A percentile compares a stretch with the other conserved stretches of the same genome.
phyloP scores from a whole-genome alignment of 1,140 invertebrate genomes.

The Teleopsis dalmanni region DNA sequence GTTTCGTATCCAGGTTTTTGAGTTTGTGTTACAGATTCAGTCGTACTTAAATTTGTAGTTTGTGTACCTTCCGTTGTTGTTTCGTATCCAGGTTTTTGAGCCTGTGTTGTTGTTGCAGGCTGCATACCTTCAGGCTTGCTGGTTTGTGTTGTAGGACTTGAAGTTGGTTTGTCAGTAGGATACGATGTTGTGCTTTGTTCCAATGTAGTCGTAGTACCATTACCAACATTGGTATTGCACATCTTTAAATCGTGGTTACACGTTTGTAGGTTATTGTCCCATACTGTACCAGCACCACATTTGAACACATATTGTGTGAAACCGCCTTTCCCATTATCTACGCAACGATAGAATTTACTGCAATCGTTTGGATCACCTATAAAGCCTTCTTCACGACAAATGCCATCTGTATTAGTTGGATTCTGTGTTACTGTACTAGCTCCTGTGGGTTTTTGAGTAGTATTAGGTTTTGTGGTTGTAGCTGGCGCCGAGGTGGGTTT shows the following conservation, averaged over 20 bases:
- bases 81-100: neutral
- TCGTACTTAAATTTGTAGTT: too few relatives aligned
- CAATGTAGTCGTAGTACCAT: neutral
- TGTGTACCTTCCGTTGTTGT: neutral
- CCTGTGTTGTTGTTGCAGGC: constrained; percentile 6
- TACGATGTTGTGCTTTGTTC: neutral
- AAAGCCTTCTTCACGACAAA: constrained; percentile 25
- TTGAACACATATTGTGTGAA: constrained; percentile 53
- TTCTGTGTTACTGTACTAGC: neutral
- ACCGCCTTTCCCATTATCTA: constrained; percentile 49
- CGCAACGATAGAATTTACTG: constrained; percentile 62
- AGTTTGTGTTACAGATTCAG: neutral
- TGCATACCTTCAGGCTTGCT: too few relatives aligned
- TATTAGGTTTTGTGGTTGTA: constrained; percentile 6
- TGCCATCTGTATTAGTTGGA: constrained; percentile 6
- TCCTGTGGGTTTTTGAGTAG: constrained; percentile 10
- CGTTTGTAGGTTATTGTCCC: constrained; percentile 51
- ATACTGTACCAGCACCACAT: constrained; percentile 58
- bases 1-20: neutral
- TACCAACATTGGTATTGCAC: constrained; percentile 18
- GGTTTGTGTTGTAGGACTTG: neutral
- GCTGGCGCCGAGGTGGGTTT: neutral
- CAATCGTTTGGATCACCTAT: constrained; percentile 48
- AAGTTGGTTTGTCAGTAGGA: neutral
- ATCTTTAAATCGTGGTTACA: constrained; percentile 53